These are phyloP conservation scores for Trypoxylus dichotomus DNA, from an alignment of 1,140 invertebrate species.

Conservation along the genomic window DNA sequence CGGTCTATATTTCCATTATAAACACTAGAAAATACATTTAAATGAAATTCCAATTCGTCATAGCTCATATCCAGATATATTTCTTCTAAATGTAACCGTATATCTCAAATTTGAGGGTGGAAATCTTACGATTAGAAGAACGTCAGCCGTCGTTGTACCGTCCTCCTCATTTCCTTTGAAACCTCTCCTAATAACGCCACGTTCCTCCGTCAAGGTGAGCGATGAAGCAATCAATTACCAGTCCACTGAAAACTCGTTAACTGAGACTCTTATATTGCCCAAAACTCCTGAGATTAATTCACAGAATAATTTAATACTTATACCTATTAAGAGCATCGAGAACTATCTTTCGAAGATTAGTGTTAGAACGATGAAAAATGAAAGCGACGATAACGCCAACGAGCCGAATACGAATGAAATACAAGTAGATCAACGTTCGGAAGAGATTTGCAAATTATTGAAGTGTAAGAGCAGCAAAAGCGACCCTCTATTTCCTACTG, in stretches of 20 bases:
- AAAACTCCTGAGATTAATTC: background rate
- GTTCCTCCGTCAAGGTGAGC: conserved; percentile 13
- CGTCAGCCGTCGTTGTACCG: background rate
- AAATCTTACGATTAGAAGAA: background rate
- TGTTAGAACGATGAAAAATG: background rate
- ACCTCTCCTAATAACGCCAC: conserved; percentile 18
- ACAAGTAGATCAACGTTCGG: background rate
- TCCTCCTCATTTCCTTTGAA: background rate
- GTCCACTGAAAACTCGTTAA: background rate
- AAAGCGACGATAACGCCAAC: background rate
- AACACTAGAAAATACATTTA: too few species aligned
- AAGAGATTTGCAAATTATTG: background rate
- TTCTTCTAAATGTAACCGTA: background rate
- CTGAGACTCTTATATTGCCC: too few species aligned
- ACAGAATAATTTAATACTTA: background rate
- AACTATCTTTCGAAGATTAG: conserved; percentile 6
- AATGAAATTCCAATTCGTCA: too few species aligned
- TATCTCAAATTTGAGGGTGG: conserved; percentile 20
- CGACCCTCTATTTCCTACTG: background rate
- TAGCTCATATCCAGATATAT: too few species aligned
- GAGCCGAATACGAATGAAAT: background rate
- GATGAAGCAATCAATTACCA: background rate
- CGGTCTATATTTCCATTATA: too few species aligned
- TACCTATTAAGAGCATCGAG: conserved; percentile 13
- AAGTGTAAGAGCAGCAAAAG: background rate